Percentiles rank a stretch among this genome's conserved stretches.
Conservation (phyloP, 1,140 invertebrate genomes). For the Drosophila parvula region DNA sequence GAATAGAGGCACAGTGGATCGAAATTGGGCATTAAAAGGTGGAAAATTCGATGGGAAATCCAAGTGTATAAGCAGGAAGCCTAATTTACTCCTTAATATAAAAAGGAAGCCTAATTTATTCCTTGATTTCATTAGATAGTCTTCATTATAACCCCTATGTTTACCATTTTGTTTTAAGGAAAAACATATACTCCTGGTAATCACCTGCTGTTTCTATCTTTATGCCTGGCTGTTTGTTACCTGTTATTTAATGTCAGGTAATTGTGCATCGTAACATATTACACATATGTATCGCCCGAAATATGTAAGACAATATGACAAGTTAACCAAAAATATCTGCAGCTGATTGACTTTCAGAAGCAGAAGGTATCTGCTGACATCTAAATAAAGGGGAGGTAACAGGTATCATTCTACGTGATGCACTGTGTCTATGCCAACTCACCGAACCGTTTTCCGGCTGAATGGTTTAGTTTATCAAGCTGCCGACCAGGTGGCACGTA, state of each 20-base stretch:
- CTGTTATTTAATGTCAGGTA: neutral
- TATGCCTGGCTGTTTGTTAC: no score
- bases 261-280: neutral
- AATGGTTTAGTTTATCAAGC: slow-evolving; percentile 31
- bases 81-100: neutral
- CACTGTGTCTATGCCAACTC: neutral
- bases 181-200: neutral
- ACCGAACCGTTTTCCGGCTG: slow-evolving; percentile 12
- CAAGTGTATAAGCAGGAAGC: no score
- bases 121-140: neutral
- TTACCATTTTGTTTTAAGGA: neutral
- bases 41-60: neutral
- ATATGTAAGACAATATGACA: neutral
- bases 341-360: slow-evolving; percentile 12
- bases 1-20: slow-evolving; percentile 27
- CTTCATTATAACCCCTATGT: neutral
- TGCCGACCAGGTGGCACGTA: slow-evolving; percentile 11
- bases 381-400: slow-evolving; percentile 2
- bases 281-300: neutral
- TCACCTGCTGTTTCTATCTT: no score
- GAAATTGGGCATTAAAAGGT: no score
- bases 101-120: no score
- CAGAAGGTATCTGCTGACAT: neutral
- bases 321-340: slow-evolving; percentile 3
- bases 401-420: neutral